Base-by-base conservation (phyloP, 2,888 invertebrate genomes). In the Alentia gelatinosa region DNA sequence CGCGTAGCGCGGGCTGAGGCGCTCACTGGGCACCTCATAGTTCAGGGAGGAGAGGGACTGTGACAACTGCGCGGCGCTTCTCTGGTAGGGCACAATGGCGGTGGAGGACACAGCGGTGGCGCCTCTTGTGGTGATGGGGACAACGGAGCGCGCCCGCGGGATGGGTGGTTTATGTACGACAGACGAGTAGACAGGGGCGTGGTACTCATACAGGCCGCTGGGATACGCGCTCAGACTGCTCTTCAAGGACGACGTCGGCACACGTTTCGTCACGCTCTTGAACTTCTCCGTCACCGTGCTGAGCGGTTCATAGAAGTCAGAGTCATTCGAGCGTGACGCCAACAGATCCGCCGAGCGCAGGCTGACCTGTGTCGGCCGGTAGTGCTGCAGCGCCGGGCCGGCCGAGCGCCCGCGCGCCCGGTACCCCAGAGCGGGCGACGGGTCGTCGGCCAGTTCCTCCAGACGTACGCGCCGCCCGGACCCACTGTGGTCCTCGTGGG, bases 231-330 rank as follows among this genome's bases (percentile, higher is more conserved):
- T 26, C 30, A 12, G 30, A 0, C 0, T 35, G 37, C 3, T 1
- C 39, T 0, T 35, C 35, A 15, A 35, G 1, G 79, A 37, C 23
- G n/a, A 9, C 15, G 33, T 42, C 7, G 86, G 86, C 30, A 0
- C 0, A 26, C 86, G 86, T 4, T 26, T 50, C 4, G 86, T 86
- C 30, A 86, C 86, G 7, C 42, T 42, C 47, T 86, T 86, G 33
- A 86, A 86, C 86, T 86, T 86, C 86, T 86, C 86, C 7, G 86
- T 86, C n/a, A 86, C 50, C 7, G 86, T 86, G 47, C 47, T 47
- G 3, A 86, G 4, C 33, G 86, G 86, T 33, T 86, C 86, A 30
- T 47, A 86, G 26, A 4, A 26, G n/a, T 40, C 84, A 5, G 1
- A 12, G 30, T 12, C 12, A 0, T 1, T 3, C 9, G 9, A 23